These are phyloP conservation scores for Laodelphax striatellus DNA, from an alignment of 1,140 invertebrate genomes.

Conservation along the genomic window DNA sequence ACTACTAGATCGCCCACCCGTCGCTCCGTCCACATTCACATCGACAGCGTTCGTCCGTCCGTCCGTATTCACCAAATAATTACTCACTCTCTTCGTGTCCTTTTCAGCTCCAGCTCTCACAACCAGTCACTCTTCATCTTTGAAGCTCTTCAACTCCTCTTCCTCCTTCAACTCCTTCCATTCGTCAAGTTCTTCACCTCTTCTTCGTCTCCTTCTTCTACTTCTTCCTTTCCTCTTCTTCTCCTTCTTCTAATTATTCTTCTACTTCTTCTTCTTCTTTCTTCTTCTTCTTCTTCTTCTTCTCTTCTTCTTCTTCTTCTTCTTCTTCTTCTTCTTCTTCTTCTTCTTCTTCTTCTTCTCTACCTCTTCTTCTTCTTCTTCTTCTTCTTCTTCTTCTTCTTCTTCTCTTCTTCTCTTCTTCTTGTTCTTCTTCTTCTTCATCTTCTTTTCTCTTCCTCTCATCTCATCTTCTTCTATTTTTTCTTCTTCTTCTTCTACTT, in stretches of 20 bases:
- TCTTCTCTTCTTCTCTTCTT: neutral
- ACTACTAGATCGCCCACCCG: too few relatives aligned
- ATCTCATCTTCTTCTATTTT: neutral
- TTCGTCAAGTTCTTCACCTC: neutral
- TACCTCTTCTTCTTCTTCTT: neutral
- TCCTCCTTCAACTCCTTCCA: neutral
- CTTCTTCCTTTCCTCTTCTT: neutral
- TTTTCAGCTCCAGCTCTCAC: too few relatives aligned
- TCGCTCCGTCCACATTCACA: too few relatives aligned
- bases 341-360: neutral
- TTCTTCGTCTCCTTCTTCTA: too few relatives aligned
- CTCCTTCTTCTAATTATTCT: too few relatives aligned
- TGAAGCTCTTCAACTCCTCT: too few relatives aligned
- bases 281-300: neutral
- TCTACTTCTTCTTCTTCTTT: neutral
- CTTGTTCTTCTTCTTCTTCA: too few relatives aligned
- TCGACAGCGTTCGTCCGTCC: too few relatives aligned
- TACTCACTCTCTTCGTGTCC: too few relatives aligned
- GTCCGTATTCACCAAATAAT: too few relatives aligned
- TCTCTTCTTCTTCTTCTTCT: neutral
- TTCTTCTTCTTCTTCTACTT: neutral
- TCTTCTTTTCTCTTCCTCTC: neutral
- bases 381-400: neutral
- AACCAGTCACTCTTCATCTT: too few relatives aligned
- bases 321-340: neutral